Evolutionary conservation across 2,888 invertebrate genomes (phyloP).

Genomic region (Phytoseiulus persimilis): DNA sequence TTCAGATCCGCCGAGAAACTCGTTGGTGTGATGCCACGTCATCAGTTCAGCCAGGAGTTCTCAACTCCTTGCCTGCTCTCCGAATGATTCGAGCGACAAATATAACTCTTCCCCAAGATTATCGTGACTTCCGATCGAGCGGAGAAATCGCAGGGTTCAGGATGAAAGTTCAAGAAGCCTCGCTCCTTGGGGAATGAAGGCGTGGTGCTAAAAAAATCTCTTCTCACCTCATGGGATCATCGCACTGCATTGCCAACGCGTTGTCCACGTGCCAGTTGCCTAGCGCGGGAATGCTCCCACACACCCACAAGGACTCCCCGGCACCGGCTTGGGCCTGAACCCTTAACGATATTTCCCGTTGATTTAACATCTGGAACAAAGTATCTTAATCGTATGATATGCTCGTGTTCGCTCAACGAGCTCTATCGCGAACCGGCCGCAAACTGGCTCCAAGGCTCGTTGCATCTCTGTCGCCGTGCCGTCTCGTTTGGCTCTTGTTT

Average conservation of each 20-base stretch:
- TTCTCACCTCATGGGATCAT: conserved; percentile 43
- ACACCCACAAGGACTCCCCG: conserved; percentile 62
- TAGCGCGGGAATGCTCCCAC: conserved; percentile 61
- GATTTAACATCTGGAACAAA: conserved; percentile 15
- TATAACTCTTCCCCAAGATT: too few species aligned
- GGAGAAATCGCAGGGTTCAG: not conserved
- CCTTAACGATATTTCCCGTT: conserved; percentile 47
- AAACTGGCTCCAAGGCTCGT: not conserved
- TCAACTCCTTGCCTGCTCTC: too few species aligned
- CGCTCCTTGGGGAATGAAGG: too few species aligned
- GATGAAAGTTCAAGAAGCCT: too few species aligned
- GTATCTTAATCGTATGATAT: not conserved
- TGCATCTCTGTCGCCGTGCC: not conserved
- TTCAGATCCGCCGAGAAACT: too few species aligned
- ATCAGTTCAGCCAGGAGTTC: too few species aligned
- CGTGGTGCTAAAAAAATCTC: too few species aligned
- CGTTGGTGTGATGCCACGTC: too few species aligned
- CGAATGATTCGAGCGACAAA: too few species aligned
- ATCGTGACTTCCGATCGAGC: too few species aligned
- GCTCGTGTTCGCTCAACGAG: too few species aligned
- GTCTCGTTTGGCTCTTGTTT: not conserved
- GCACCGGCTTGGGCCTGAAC: conserved; percentile 55
- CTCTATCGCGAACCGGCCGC: not conserved
- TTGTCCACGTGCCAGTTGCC: conserved; percentile 64
- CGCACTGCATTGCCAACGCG: conserved; percentile 55